These are phyloP conservation scores for Sterna hirundo DNA, from an alignment of 2,113 vertebrate genomes.

Conservation along the genomic window DNA sequence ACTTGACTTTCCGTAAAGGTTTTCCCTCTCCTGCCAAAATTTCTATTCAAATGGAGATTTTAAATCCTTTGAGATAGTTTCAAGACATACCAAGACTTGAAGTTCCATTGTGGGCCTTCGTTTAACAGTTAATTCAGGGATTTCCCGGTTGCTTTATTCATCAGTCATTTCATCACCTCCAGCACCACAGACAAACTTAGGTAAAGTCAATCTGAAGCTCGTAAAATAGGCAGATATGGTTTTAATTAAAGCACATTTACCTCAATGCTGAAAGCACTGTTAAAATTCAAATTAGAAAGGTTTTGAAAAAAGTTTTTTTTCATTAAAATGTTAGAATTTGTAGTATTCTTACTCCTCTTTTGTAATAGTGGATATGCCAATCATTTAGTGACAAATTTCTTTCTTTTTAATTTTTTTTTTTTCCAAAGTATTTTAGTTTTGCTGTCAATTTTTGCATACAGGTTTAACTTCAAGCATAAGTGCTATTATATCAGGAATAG, in stretches of 20 bases:
- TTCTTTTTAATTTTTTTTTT: background rate
- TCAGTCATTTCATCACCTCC: background rate
- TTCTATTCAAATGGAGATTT: background rate
- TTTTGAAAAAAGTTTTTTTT: background rate
- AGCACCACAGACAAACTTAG: background rate
- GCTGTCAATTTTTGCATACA: background rate
- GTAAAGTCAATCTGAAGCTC: background rate
- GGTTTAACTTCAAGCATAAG: background rate
- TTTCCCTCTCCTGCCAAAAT: background rate
- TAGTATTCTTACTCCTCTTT: background rate
- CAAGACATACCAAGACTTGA: background rate
- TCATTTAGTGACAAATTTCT: background rate
- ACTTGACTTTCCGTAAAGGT: background rate
- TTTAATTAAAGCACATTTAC: background rate
- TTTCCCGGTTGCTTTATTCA: slow-evolving; percentile 1
- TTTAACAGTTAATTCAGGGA: background rate
- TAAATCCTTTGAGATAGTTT: background rate
- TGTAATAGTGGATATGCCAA: background rate
- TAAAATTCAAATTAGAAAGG: background rate
- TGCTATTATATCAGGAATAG: background rate
- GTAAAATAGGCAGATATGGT: background rate
- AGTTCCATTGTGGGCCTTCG: background rate
- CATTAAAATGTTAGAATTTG: background rate
- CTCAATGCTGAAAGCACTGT: background rate
- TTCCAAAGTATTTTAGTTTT: background rate